phyloP scores from a whole-genome alignment of 2,113 vertebrate genomes.

The Vireo altiloquus region DNA sequence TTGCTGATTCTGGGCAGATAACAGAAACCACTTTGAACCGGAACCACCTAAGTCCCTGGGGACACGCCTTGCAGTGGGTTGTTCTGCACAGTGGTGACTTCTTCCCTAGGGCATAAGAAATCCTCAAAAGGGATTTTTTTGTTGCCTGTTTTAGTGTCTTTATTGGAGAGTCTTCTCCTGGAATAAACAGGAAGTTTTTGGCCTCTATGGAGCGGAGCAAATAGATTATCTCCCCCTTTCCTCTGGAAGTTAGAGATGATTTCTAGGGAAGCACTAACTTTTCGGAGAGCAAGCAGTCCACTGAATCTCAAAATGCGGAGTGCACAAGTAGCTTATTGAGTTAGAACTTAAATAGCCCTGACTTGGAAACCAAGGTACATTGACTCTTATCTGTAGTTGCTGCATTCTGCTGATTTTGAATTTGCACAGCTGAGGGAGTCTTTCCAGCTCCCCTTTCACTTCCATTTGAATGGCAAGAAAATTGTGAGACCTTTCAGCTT shows the following conservation, averaged over 20 bases:
- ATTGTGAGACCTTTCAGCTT: not conserved
- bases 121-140: not conserved
- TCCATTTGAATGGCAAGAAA: not conserved
- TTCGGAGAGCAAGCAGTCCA: not conserved
- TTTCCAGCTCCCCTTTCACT: not conserved
- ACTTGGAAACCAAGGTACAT: not conserved
- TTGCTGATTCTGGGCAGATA: not conserved
- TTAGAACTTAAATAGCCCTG: not conserved
- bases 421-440: not conserved
- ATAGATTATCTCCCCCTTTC: not conserved
- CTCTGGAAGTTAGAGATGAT: not conserved
- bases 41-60: not conserved
- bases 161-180: not conserved
- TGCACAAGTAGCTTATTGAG: not conserved
- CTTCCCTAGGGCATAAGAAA: not conserved
- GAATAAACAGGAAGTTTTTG: not conserved
- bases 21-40: not conserved
- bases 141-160: not conserved
- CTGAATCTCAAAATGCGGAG: not conserved
- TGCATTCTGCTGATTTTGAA: not conserved
- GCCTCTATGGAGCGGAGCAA: not conserved
- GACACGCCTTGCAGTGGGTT: not conserved
- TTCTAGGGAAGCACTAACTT: not conserved
- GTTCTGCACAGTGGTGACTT: not conserved
- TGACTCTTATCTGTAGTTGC: not conserved